Percentiles rank a stretch among this genome's conserved stretches.
Evolutionary conservation across 1,140 invertebrate species (phyloP).

Genomic region (Magallana ariakensis): DNA sequence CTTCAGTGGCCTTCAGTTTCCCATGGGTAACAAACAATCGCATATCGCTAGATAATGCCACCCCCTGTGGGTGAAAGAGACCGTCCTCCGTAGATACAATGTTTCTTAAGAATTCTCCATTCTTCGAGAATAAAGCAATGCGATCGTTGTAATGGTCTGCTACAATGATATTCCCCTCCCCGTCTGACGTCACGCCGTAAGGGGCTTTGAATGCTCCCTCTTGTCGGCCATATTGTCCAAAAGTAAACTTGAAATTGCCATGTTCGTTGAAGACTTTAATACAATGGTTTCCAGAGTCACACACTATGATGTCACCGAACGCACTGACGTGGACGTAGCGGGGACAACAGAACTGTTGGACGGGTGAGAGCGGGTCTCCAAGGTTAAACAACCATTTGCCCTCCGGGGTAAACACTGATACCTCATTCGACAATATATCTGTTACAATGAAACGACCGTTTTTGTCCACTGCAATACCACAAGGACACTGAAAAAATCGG

Average conservation of each 20-base stretch:
- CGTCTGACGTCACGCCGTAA: slow-evolving; percentile 93
- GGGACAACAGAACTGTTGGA: slow-evolving; percentile 56
- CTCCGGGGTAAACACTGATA: slow-evolving; percentile 50
- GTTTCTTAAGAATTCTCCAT: slow-evolving; percentile 65
- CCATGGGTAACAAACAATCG: slow-evolving; percentile 62
- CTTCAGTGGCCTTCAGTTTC: slow-evolving; percentile 57
- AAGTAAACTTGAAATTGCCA: slow-evolving; percentile 79
- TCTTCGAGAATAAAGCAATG: slow-evolving; percentile 61
- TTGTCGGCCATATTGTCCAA: slow-evolving; percentile 86
- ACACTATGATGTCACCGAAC: slow-evolving; percentile 66
- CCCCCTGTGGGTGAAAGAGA: slow-evolving; percentile 63
- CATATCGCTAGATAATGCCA: slow-evolving; percentile 57
- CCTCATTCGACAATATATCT: slow-evolving; percentile 54
- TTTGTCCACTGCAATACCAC: slow-evolving; percentile 60
- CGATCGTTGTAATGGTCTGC: slow-evolving; percentile 95
- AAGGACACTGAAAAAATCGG: slow-evolving; percentile 58
- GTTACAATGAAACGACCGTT: slow-evolving; percentile 57
- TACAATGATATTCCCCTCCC: slow-evolving; percentile 89
- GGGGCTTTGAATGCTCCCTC: slow-evolving; percentile 90
- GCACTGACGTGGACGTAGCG: slow-evolving; percentile 61
- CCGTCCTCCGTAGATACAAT: slow-evolving; percentile 62
- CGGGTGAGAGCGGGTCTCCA: neutral
- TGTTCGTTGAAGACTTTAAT: slow-evolving; percentile 69
- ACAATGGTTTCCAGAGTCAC: slow-evolving; percentile 73
- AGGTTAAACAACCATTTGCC: slow-evolving; percentile 54